These are phyloP conservation scores for Leptinotarsa haldemani DNA, from an alignment of 2,888 invertebrate species.

Conservation along the genomic window DNA sequence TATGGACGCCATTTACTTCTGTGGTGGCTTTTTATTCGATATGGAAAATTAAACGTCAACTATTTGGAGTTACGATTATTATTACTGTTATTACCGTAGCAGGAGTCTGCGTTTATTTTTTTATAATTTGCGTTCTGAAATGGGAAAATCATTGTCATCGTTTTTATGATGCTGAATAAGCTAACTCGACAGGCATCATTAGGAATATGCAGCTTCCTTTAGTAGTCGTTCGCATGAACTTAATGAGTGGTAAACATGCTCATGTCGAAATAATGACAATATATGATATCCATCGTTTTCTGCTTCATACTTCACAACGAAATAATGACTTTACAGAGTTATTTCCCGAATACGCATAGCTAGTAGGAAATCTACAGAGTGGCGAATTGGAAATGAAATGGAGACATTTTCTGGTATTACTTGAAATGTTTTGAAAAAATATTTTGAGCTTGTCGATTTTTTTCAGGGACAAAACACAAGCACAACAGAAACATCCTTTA, in stretches of 20 bases:
- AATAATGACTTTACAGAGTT: neutral
- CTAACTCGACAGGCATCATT: neutral
- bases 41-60: constrained; percentile 15
- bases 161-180: neutral
- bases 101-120: constrained; percentile 8
- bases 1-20: constrained; percentile 11
- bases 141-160: constrained; percentile 1
- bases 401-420: no score
- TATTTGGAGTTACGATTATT: constrained; percentile 20
- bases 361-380: no score
- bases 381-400: no score
- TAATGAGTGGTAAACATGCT: constrained; percentile 12
- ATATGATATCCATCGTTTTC: neutral
- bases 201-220: constrained; percentile 1
- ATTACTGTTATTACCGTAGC: constrained; percentile 12
- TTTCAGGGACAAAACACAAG: no score
- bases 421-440: no score
- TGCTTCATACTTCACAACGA: neutral
- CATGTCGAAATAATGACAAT: neutral
- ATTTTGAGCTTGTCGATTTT: no score
- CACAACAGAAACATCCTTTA: no score
- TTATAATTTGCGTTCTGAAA: constrained; percentile 12
- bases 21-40: constrained; percentile 17
- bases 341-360: no score
- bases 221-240: neutral